Conservation (phyloP, 2,113 vertebrate species). For the Takifugu bimaculatus region DNA sequence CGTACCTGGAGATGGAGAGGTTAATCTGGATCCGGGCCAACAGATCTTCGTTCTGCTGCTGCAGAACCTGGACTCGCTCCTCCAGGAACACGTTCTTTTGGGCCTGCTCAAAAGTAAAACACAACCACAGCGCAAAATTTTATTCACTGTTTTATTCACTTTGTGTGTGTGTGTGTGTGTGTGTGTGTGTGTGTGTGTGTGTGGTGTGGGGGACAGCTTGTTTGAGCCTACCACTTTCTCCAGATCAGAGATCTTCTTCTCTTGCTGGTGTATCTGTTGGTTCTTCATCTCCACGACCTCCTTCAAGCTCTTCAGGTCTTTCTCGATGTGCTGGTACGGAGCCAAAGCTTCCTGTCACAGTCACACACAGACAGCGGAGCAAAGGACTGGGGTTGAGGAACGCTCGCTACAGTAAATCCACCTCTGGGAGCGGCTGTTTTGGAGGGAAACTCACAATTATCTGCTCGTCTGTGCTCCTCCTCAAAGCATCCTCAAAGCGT, state of each 20-base stretch:
- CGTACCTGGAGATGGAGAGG: conserved; percentile 83
- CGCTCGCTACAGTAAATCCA: background rate
- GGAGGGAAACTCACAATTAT: conserved; percentile 78
- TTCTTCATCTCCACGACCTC: conserved; percentile 97
- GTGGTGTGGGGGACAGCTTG: conserved; percentile 13
- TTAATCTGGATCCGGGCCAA: conserved; percentile 88
- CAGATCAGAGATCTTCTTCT: conserved; percentile 90
- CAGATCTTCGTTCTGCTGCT: conserved; percentile 96
- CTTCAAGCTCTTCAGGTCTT: conserved; percentile 91
- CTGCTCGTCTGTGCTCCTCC: conserved; percentile 88
- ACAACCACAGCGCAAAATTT: conserved; percentile 50
- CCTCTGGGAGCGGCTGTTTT: background rate
- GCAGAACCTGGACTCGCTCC: conserved; percentile 90
- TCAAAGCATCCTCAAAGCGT: conserved; percentile 92
- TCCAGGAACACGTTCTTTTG: conserved; percentile 92
- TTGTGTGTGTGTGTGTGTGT: background rate
- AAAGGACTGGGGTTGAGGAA: background rate
- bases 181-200: background rate
- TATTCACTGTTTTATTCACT: conserved; percentile 25
- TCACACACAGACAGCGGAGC: conserved; percentile 12
- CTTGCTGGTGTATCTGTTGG: conserved; percentile 93
- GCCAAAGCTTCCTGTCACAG: conserved; percentile 80
- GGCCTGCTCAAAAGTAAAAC: conserved; percentile 76
- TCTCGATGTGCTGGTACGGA: conserved; percentile 91
- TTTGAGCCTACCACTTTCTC: conserved; percentile 88